A percentile compares a stretch with the other conserved stretches of the same genome.
phyloP scores from a whole-genome alignment of 2,113 vertebrate species.

The Rhynchomys soricoides region DNA sequence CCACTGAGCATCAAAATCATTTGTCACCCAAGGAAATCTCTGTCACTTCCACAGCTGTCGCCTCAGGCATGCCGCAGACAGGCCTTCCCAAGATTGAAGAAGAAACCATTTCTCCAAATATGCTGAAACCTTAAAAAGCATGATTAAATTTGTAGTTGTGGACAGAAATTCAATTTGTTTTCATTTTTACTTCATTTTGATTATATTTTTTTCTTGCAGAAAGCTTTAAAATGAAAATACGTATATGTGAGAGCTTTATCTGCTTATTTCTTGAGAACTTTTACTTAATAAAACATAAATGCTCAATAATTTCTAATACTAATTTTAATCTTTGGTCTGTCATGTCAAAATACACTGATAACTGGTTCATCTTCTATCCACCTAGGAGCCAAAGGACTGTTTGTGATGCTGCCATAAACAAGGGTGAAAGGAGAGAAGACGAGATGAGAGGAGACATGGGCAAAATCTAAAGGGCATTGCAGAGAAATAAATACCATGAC shows the following conservation, averaged over 20 bases:
- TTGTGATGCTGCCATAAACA: background rate
- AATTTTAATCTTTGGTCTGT: constrained; percentile 22
- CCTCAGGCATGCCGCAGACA: background rate
- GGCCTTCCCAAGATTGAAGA: constrained; percentile 6
- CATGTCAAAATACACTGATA: background rate
- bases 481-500: background rate
- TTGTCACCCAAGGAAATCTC: background rate
- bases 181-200: constrained; percentile 63
- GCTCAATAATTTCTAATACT: background rate
- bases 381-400: background rate
- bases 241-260: background rate
- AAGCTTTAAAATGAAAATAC: constrained; percentile 28
- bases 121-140: constrained; percentile 48
- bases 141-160: constrained; percentile 42
- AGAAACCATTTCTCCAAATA: constrained; percentile 62
- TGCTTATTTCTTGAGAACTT: constrained; percentile 61
- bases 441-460: background rate
- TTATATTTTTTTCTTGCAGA: constrained; percentile 36
- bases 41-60: background rate
- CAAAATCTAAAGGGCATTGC: background rate
- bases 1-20: background rate
- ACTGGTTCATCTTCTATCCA: background rate
- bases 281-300: constrained; percentile 35
- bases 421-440: background rate
- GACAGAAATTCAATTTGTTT: constrained; percentile 59